Evolutionary conservation across 1,140 invertebrate species (phyloP).

Genomic region (Cydia splendana): DNA sequence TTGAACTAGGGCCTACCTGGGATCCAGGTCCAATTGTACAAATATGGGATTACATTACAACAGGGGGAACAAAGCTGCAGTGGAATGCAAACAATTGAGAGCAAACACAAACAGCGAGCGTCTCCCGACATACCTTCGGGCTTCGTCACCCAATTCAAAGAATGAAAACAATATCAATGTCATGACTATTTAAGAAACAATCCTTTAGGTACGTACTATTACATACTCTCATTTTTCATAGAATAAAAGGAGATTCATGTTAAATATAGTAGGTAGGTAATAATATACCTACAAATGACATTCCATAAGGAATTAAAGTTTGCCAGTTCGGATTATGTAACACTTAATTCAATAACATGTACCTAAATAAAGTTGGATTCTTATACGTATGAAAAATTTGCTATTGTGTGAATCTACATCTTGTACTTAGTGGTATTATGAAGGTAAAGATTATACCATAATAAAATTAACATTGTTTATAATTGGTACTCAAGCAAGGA

Average conservation of each 20-base stretch:
- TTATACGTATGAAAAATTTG: neutral
- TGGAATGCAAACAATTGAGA: constrained; percentile 2
- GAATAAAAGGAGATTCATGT: too few species aligned
- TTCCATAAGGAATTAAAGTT: neutral
- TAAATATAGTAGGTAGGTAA: too few species aligned
- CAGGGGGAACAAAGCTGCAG: constrained; percentile 3
- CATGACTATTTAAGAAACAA: neutral
- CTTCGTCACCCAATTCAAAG: constrained; percentile 1
- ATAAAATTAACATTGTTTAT: too few species aligned
- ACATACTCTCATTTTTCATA: too few species aligned
- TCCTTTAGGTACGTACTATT: too few species aligned
- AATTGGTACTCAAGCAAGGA: too few species aligned
- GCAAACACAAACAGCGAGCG: neutral
- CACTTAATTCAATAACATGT: neutral
- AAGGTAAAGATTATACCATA: too few species aligned
- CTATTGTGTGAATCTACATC: neutral
- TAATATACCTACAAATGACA: neutral
- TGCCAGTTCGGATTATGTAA: neutral
- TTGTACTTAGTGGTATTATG: neutral
- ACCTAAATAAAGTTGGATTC: neutral
- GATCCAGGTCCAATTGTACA: constrained; percentile 2
- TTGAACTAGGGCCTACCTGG: neutral
- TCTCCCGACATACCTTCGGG: neutral
- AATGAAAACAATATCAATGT: neutral
- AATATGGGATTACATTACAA: neutral